Conservation (phyloP, 2,888 invertebrate species). For the Saturnia japonica region DNA sequence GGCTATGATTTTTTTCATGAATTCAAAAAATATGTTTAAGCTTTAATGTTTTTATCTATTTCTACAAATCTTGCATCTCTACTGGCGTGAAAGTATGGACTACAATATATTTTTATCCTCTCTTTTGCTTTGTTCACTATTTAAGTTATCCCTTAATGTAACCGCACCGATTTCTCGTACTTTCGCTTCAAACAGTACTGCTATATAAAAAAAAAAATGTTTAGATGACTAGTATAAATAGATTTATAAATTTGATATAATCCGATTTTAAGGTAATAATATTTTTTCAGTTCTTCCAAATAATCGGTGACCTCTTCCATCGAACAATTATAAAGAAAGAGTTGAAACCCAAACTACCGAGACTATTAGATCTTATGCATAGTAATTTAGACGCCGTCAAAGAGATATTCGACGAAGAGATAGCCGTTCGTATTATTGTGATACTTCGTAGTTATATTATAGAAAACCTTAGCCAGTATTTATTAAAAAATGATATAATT, state of each 20-base stretch:
- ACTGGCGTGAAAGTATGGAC: not conserved
- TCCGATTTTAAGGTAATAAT: not conserved
- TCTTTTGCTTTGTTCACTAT: too few species aligned
- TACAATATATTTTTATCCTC: not conserved
- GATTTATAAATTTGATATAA: not conserved
- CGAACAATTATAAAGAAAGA: conserved; percentile 88
- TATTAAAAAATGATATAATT: conserved; percentile 10
- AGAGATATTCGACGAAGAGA: conserved; percentile 82
- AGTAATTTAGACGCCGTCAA: conserved; percentile 85
- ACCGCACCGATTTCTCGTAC: too few species aligned
- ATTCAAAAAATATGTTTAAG: not conserved
- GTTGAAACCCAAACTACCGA: conserved; percentile 85
- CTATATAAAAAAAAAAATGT: too few species aligned
- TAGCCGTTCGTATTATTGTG: conserved; percentile 55
- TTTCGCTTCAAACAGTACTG: not conserved
- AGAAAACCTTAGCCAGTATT: not conserved
- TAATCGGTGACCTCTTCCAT: conserved; percentile 87
- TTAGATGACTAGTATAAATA: not conserved
- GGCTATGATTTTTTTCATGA: too few species aligned
- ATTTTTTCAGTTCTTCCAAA: conserved; percentile 84
- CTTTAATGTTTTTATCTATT: not conserved
- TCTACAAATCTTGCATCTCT: not conserved
- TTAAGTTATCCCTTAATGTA: not conserved
- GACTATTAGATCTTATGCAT: conserved; percentile 85
- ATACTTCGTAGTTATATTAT: conserved; percentile 7